Base-by-base conservation (phyloP, 2,113 vertebrate genomes). In the Ciconia stormi region DNA sequence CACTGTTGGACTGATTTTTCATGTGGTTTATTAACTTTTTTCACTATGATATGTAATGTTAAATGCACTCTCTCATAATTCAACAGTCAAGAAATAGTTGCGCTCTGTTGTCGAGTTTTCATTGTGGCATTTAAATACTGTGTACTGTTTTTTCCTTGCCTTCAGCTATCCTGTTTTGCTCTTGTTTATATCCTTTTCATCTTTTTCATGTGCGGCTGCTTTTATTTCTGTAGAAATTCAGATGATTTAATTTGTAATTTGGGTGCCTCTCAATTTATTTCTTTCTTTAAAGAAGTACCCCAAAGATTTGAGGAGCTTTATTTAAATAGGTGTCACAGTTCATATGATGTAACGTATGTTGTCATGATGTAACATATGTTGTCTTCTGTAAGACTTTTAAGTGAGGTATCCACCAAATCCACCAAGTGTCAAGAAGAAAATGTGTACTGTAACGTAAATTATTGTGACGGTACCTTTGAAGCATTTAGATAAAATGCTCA, bases 221-320 rank as follows among this genome's bases (percentile, higher is more conserved):
- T 95, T 80, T 95, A 83, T 89, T 91, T 94, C 62, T 73, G 36
- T 56, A 49, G 73, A 81, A 91, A 89, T 77, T 69, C 69, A 10
- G 53, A 83, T 81, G 16, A 61, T 95, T 91, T 56, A 61, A 83
- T 89, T 94, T 93, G 20, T 80, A 87, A 96, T 70, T 83, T 65
- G 26, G 5, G 6, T 56, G 16, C 34, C 16, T 73, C 30, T 90
- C 29, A 22, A 32, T 63, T 74, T 88, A 5, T 85, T 86, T 80
- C 5, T 69, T 66, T 89, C 32, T 38, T 74, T 27, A 84, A 84
- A 78, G 14, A 82, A 58, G 46, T 74, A 70, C 32, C 70, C 18
- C 36, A 29, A 34, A 89, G 44, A 32, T 27, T 27, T 20, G 47
- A 56, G 10, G 25, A 70, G 4, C 22, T 50, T 62, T 71, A 46